These are phyloP conservation scores for Caenorhabditis sulstoni DNA, from an alignment of 2,888 invertebrate genomes.

Conservation along the genomic window DNA sequence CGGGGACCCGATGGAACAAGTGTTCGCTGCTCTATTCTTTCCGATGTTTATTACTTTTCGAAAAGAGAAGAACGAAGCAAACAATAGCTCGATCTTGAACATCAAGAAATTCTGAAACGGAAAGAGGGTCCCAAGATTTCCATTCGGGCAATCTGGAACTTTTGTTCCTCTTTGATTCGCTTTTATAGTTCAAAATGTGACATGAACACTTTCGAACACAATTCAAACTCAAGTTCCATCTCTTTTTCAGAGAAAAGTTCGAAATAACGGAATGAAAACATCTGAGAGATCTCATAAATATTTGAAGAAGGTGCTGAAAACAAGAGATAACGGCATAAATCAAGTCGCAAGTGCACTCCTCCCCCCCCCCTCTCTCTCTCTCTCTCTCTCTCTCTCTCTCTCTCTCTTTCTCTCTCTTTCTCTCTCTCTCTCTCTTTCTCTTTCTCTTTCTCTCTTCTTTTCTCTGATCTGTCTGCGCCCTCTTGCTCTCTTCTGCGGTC, in stretches of 20 bases:
- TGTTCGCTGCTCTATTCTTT: not conserved
- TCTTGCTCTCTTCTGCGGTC: conserved; percentile 21
- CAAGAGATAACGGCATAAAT: conserved; percentile 12
- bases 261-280: not conserved
- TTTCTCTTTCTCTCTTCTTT: too few relatives aligned
- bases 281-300: conserved; percentile 2
- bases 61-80: not conserved
- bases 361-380: not conserved
- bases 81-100: too few relatives aligned
- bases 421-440: not conserved
- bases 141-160: too few relatives aligned
- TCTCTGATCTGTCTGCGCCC: not conserved
- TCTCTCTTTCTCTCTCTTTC: conserved; percentile 9
- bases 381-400: conserved; percentile 2
- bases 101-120: too few relatives aligned
- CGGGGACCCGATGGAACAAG: conserved; percentile 10
- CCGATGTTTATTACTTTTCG: conserved; percentile 7
- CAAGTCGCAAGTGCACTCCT: conserved; percentile 6
- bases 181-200: too few relatives aligned
- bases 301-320: not conserved
- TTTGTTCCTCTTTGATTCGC: too few relatives aligned
- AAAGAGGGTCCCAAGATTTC: too few relatives aligned
- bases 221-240: too few relatives aligned
- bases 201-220: too few relatives aligned
- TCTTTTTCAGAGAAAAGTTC: too few relatives aligned